Conservation (phyloP, 2,888 invertebrate genomes). For the Tubulanus polymorphus region DNA sequence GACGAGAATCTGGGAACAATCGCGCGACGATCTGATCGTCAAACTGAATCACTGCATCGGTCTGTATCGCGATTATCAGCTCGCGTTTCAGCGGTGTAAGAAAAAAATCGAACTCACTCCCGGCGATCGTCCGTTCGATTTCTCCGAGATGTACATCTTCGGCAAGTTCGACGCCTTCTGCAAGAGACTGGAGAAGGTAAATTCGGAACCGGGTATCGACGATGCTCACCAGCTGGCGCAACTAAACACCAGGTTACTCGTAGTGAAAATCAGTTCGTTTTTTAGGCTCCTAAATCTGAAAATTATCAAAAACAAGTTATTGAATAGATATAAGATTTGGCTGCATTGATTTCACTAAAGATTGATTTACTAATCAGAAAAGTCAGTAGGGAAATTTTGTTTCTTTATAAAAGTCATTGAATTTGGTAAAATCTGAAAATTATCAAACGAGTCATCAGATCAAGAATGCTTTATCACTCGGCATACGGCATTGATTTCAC, state of each 20-base stretch:
- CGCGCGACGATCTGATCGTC: slow-evolving; percentile 27
- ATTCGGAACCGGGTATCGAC: background rate
- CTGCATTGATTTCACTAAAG: too few relatives aligned
- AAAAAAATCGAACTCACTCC: slow-evolving; percentile 37
- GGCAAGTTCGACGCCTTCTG: slow-evolving; percentile 52
- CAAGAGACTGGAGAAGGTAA: slow-evolving; percentile 43
- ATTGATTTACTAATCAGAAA: too few relatives aligned
- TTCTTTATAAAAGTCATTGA: too few relatives aligned
- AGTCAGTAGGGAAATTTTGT: too few relatives aligned
- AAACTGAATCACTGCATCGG: slow-evolving; percentile 56
- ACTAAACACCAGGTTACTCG: too few relatives aligned
- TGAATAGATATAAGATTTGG: too few relatives aligned
- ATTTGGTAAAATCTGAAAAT: too few relatives aligned
- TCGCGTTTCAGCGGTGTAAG: slow-evolving; percentile 59
- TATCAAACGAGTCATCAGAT: too few relatives aligned
- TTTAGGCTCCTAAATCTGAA: background rate
- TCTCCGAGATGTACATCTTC: slow-evolving; percentile 53
- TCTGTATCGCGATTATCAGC: slow-evolving; percentile 61
- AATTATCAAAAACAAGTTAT: background rate
- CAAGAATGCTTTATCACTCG: too few relatives aligned
- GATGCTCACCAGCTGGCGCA: too few relatives aligned
- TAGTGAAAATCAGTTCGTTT: too few relatives aligned
- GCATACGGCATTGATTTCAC: too few relatives aligned
- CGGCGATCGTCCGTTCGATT: slow-evolving; percentile 45
- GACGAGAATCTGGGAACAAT: slow-evolving; percentile 42